These are phyloP conservation scores for Vulpes ferrilata DNA, from an alignment of 2,113 vertebrate genomes.

Conservation along the genomic window DNA sequence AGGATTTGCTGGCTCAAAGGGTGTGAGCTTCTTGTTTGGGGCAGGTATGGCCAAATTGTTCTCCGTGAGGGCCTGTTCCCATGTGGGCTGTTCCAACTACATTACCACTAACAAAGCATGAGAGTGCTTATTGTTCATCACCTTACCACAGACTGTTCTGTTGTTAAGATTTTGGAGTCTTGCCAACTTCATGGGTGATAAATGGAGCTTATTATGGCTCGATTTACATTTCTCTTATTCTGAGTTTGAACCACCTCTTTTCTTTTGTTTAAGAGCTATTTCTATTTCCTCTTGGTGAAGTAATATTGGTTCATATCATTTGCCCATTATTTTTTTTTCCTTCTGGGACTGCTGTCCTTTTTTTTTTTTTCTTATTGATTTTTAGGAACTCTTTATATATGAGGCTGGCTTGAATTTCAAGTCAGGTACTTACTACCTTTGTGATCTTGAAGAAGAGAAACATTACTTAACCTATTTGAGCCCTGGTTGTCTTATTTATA, in stretches of 20 bases:
- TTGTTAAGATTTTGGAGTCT: neutral
- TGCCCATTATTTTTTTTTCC: neutral
- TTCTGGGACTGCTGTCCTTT: neutral
- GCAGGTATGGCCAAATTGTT: neutral
- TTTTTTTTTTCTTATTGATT: neutral
- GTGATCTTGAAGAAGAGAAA: neutral
- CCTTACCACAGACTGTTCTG: neutral
- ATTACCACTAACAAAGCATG: neutral
- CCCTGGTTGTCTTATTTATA: neutral
- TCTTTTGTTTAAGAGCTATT: neutral
- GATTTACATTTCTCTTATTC: slow-evolving; percentile 7
- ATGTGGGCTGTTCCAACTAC: neutral
- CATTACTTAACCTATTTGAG: neutral
- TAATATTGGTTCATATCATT: neutral
- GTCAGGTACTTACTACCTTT: neutral
- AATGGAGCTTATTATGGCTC: neutral
- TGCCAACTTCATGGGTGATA: neutral
- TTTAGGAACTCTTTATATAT: slow-evolving; percentile 20
- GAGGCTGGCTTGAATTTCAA: slow-evolving; percentile 15
- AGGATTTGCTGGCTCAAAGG: neutral
- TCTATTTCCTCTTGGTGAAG: neutral
- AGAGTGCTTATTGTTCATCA: neutral
- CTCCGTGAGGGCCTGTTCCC: neutral
- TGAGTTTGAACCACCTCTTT: neutral
- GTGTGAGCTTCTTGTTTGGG: neutral